Evolutionary conservation across 2,888 invertebrate species (phyloP), one percentile per base, ranked within the genome.

Genomic region (Cosmorhoe ocellata): DNA sequence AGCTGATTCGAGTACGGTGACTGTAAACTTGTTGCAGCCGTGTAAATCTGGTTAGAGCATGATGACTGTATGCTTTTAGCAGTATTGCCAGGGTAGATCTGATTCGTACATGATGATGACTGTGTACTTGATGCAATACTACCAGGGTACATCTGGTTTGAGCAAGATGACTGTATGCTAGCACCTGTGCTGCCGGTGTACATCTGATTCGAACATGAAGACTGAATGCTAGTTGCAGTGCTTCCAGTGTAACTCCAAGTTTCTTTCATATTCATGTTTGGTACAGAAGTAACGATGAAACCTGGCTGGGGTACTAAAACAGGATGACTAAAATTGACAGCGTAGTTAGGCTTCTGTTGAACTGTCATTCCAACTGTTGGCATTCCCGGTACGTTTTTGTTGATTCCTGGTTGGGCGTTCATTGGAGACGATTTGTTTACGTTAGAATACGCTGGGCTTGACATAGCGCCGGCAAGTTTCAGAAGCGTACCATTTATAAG

Each of bases 281-380:
- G 91, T 81, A 91, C 83, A 52, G 91, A 90, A 53, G 91, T 91
- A 44, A 91, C 86, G 53, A 91, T 87, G 65, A 78, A 91, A 41
- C 90, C 90, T 13, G 90, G 82, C 59, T 89, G 90, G 7, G 89
- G 90, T 65, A 91, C 75, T 28, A 91, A 70, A 45, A 91, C 73
- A 6, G 91, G 84, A 65, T 91, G 83, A 59, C 92, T 89, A 28
- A 87, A 83, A 58, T 92, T 92, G 51, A 92, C 84, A 39, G 91
- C 84, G 54, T 83, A 90, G 63, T 88, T 91, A 53, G 83, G 78
- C 71, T 92, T 91, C n/a, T 91, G 84, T 48, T 84, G 88, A 56
- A 87, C 82, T 57, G 90, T 81, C 75, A 91, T 77, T 8, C 91
- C 84, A 31, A 91, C 81, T 37, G 88, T 71, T 55, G 86, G 84